phyloP scores from a whole-genome alignment of 1,140 invertebrate species.

The Ceratina australensis region DNA sequence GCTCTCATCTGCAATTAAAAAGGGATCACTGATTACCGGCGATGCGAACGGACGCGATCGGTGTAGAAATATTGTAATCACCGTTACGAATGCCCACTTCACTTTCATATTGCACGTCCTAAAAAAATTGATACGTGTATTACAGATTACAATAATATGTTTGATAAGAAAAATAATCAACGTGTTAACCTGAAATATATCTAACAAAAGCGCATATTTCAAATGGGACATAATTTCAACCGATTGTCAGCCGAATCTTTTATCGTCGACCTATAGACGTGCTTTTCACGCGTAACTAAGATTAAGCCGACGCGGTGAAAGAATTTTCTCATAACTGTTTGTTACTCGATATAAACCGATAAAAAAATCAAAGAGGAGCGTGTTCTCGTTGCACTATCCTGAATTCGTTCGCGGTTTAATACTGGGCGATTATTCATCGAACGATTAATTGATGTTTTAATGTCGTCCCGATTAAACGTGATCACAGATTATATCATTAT shows the following conservation, averaged over 20 bases:
- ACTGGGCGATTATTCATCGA: slow-evolving; percentile 8
- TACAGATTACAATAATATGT: not conserved
- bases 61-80: slow-evolving; percentile 15
- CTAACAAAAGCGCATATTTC: slow-evolving; percentile 33
- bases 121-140: slow-evolving; percentile 18
- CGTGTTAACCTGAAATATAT: slow-evolving; percentile 45
- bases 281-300: not conserved
- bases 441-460: not conserved
- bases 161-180: not conserved
- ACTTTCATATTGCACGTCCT: slow-evolving; percentile 36
- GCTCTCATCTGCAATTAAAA: slow-evolving; percentile 23
- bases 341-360: not conserved
- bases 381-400: not conserved
- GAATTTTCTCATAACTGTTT: slow-evolving; percentile 32
- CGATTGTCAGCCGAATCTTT: not conserved
- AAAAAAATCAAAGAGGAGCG: slow-evolving; percentile 10
- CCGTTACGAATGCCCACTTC: not conserved
- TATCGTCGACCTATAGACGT: not conserved
- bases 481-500: not conserved
- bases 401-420: slow-evolving; percentile 2
- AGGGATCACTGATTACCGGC: not conserved
- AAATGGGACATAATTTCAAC: slow-evolving; percentile 33
- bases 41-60: not conserved
- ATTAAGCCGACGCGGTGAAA: not conserved
- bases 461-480: not conserved